Conservation (phyloP, 1,140 invertebrate species). For the Asbolus verrucosus region DNA sequence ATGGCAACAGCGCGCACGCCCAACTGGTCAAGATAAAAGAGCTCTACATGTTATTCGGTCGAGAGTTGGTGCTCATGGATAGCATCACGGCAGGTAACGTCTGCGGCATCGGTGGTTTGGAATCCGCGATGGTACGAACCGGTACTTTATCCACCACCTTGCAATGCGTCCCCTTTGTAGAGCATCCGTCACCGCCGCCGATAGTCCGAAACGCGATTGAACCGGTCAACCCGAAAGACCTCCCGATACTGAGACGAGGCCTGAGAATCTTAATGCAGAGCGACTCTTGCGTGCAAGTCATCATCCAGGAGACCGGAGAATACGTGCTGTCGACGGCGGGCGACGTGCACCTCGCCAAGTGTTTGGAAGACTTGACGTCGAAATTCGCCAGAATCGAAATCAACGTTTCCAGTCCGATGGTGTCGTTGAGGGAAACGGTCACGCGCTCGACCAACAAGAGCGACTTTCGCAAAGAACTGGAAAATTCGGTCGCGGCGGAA, state of each 20-base stretch:
- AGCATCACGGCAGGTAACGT: constrained; percentile 91
- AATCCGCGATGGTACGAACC: constrained; percentile 87
- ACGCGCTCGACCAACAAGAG: constrained; percentile 39
- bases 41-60: constrained; percentile 94
- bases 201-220: constrained; percentile 97
- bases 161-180: constrained; percentile 90
- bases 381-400: constrained; percentile 91
- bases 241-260: constrained; percentile 84
- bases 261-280: constrained; percentile 90
- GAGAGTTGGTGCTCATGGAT: constrained; percentile 86
- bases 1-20: constrained; percentile 64
- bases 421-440: constrained; percentile 94
- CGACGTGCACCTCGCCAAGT: constrained; percentile 97
- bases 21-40: constrained; percentile 73
- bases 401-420: constrained; percentile 93
- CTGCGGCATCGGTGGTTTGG: constrained; percentile 86
- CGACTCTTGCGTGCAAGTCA: constrained; percentile 92
- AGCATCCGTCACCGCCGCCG: constrained; percentile 81
- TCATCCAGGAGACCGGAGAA: constrained; percentile 94
- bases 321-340: constrained; percentile 96
- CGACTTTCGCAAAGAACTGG: constrained; percentile 39
- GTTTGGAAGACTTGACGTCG: constrained; percentile 85
- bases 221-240: constrained; percentile 83
- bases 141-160: constrained; percentile 89
- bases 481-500: constrained; percentile 36